phyloP scores from a whole-genome alignment of 2,797 vertebrate species.

The Fratercula arctica region DNA sequence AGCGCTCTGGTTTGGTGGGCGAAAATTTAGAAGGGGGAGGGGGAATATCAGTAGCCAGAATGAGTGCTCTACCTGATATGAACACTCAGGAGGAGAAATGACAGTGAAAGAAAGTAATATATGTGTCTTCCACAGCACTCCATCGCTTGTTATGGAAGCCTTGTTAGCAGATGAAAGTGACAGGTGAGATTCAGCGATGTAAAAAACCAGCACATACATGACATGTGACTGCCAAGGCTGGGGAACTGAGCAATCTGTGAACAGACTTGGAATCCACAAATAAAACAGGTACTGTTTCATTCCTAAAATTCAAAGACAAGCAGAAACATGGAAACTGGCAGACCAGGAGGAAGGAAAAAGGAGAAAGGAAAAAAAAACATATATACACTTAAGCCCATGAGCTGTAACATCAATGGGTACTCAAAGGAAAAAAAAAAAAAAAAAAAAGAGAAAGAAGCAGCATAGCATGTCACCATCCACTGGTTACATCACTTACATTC shows the following conservation, averaged over 20 bases:
- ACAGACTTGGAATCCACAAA: neutral
- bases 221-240: neutral
- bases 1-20: neutral
- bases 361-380: neutral
- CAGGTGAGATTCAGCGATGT: conserved; percentile 30
- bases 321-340: neutral
- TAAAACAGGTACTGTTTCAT: neutral
- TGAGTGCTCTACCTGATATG: neutral
- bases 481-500: neutral
- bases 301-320: conserved; percentile 8
- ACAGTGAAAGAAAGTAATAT: conserved; percentile 12
- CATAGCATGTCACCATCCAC: neutral
- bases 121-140: neutral
- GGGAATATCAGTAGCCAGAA: neutral
- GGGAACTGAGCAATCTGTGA: neutral
- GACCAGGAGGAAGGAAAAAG: neutral
- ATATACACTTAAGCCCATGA: neutral
- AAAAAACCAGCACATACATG: neutral
- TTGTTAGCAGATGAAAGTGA: conserved; percentile 56
- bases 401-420: neutral
- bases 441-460: neutral
- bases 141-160: conserved; percentile 28
- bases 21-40: neutral
- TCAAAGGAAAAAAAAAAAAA: neutral
- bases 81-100: conserved; percentile 20